Evolutionary conservation across 2,113 vertebrate genomes (phyloP), one percentile per base, ranked within the genome.

Genomic region (Nesogale talazaci): DNA sequence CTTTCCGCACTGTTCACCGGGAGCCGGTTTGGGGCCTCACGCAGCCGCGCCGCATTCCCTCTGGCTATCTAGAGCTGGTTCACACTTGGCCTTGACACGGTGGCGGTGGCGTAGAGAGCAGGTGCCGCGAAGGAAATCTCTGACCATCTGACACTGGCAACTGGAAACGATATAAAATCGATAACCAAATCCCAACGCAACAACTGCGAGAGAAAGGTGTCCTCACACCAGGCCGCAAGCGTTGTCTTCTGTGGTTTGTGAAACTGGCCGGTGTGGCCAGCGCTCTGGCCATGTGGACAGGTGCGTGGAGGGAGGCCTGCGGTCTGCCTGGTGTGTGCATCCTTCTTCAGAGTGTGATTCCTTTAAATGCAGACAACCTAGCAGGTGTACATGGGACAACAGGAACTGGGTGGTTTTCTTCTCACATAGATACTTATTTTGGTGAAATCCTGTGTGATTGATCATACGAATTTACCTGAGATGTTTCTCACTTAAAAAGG

Each of bases 181-280:
- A 59, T 65, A 38, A 38, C 1, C 82, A 90, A 90, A 70, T 75
- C 57, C 61, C 23, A 86, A 86, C 72, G 63, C 86, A 83, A 92
- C 93, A 87, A 95, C 95, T 90, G 70, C 89, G 90, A 84, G 85
- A 79, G 69, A 67, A 88, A 89, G 79, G 63, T 96, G 83, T 97
- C 89, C 83, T 84, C 38, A 97, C 96, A 94, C 94, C 93, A 96
- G 63, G 80, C 8, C 27, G 27, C 40, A 74, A 93, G 91, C 94
- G 88, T 90, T 89, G 88, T 92, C 92, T 96, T 96, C 74, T 95
- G 84, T 96, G 95, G 61, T 93, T 79, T 72, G 90, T 92, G 4
- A 40, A 93, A 96, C 94, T 88, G 80, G 76, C 57, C 23, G n/a
- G 56, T 42, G 34, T 86, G 3, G 46, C 46, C 10, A 34, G 74